Percentiles rank a stretch among this genome's conserved stretches.
phyloP scores from a whole-genome alignment of 2,113 vertebrate genomes.

The Clinocottus analis region DNA sequence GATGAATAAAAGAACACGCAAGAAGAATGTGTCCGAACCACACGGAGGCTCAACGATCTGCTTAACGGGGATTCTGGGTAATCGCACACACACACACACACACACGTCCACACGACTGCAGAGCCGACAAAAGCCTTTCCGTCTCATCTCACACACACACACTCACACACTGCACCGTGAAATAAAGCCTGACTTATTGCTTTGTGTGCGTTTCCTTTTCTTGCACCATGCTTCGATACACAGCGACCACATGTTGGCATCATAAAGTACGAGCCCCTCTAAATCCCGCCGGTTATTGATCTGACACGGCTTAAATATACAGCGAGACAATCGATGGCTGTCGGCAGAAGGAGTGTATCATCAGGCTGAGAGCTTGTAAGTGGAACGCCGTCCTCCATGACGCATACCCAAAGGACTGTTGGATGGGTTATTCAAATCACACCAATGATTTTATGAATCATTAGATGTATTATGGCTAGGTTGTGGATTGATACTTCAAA shows the following conservation, averaged over 20 bases:
- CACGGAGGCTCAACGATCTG: background rate
- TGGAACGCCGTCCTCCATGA: background rate
- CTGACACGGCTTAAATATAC: slow-evolving; percentile 6
- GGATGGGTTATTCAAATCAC: slow-evolving; percentile 10
- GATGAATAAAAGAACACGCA: background rate
- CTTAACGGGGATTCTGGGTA: background rate
- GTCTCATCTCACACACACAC: too few relatives aligned
- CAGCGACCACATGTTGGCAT: slow-evolving; percentile 14
- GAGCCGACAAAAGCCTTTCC: background rate
- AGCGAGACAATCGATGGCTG: slow-evolving; percentile 25
- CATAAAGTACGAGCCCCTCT: slow-evolving; percentile 22
- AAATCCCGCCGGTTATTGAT: slow-evolving; percentile 43
- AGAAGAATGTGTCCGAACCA: background rate
- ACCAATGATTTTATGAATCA: background rate
- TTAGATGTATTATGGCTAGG: background rate
- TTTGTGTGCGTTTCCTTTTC: slow-evolving; percentile 3
- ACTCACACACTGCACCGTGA: background rate
- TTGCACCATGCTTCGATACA: slow-evolving; percentile 4
- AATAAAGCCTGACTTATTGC: slow-evolving; percentile 1
- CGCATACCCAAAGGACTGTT: background rate
- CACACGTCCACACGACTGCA: background rate
- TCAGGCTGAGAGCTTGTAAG: background rate
- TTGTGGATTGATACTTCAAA: too few relatives aligned
- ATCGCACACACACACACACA: too few relatives aligned
- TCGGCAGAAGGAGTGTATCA: background rate